Evolutionary conservation across 2,113 vertebrate species (phyloP).

Genomic region (Stomatorhinus ivindoensis): DNA sequence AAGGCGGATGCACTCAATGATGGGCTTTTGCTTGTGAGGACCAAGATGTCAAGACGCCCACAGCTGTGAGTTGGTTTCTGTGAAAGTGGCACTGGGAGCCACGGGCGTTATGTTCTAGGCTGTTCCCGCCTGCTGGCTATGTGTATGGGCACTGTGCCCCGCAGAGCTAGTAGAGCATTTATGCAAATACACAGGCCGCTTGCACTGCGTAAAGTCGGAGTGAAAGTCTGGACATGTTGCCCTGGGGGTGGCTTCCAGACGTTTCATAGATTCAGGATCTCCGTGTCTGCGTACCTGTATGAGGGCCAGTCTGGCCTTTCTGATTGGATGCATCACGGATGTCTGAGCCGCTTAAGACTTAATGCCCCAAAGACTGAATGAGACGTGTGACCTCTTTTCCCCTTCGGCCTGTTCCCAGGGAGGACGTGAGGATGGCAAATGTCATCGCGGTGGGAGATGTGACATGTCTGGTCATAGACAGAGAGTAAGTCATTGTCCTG

Average conservation of each 20-base stretch:
- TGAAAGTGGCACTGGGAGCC: not conserved
- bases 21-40: not conserved
- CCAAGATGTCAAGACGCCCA: slow-evolving; percentile 11
- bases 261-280: not conserved
- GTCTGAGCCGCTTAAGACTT: not conserved
- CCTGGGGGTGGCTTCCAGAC: not conserved
- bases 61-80: not conserved
- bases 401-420: slow-evolving; percentile 32
- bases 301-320: not conserved
- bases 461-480: slow-evolving; percentile 62
- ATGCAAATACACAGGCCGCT: not conserved
- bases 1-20: not conserved
- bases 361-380: not conserved
- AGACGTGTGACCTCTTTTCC: not conserved
- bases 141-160: not conserved
- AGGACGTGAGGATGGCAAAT: slow-evolving; percentile 58
- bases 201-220: not conserved
- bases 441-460: slow-evolving; percentile 57
- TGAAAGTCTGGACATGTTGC: not conserved
- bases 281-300: not conserved
- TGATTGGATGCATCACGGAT: not conserved
- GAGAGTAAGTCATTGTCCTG: slow-evolving; percentile 52
- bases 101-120: slow-evolving; percentile 1
- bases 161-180: not conserved
- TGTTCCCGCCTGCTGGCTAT: not conserved